A percentile compares a stretch with the other conserved stretches of the same genome.
These are phyloP conservation scores for Drosophila algonquin DNA, from an alignment of 2,888 invertebrate species.

Conservation along the genomic window DNA sequence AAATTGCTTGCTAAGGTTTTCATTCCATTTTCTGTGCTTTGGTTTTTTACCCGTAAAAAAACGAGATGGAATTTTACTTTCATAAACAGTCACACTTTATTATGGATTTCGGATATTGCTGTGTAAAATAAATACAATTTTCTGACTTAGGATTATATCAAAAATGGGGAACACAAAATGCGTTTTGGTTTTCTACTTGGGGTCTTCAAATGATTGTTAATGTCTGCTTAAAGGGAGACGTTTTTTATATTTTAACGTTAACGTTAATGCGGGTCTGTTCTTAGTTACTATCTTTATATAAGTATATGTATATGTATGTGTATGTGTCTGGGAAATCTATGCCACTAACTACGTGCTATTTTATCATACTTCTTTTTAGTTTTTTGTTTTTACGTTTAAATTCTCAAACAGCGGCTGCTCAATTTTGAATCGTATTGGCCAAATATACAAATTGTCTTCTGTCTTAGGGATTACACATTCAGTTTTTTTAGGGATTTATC, in stretches of 20 bases:
- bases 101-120: slow-evolving; percentile 55
- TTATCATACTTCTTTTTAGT: slow-evolving; percentile 22
- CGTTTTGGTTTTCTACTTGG: slow-evolving; percentile 29
- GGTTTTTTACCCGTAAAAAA: too few species aligned
- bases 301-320: slow-evolving; percentile 26
- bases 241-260: background rate
- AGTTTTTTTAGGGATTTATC: slow-evolving; percentile 26
- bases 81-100: slow-evolving; percentile 75
- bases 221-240: background rate
- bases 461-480: slow-evolving; percentile 9
- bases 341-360: slow-evolving; percentile 70
- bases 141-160: slow-evolving; percentile 36
- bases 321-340: slow-evolving; percentile 63
- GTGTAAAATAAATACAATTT: slow-evolving; percentile 57
- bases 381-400: slow-evolving; percentile 38
- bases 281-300: slow-evolving; percentile 28
- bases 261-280: slow-evolving; percentile 22
- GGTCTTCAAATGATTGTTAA: slow-evolving; percentile 26
- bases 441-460: slow-evolving; percentile 59
- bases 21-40: slow-evolving; percentile 29
- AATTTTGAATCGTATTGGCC: slow-evolving; percentile 65
- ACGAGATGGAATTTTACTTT: slow-evolving; percentile 24
- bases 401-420: slow-evolving; percentile 67
- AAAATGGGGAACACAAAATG: slow-evolving; percentile 27
- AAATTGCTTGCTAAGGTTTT: slow-evolving; percentile 49